Evolutionary conservation across 2,113 vertebrate genomes (phyloP), one percentile per base, ranked within the genome.

Genomic region (Rousettus leschenaultii): DNA sequence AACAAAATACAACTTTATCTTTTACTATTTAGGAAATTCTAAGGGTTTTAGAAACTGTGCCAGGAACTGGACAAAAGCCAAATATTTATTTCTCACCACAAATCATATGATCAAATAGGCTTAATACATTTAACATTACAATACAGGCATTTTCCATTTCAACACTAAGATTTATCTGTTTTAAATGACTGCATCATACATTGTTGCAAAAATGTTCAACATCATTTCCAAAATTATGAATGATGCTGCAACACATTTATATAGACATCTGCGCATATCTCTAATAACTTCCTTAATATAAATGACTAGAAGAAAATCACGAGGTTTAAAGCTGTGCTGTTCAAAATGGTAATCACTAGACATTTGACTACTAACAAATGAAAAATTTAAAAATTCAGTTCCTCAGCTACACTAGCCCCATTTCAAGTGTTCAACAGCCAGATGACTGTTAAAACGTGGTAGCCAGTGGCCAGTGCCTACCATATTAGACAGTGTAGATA

Each of bases 211-310:
- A 68, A 24, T 43, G 30, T 89, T 91, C 79, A 66, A 80, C 24
- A 61, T 28, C 59, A 61, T 57, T 96, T 93, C 63, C 40, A 66
- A 94, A 90, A 84, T 93, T 71, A 93, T 40, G 19, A 66, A 83
- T 48, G 40, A 55, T 57, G 43, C 70, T 91, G 11, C 79, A 70
- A 86, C 0, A 45, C 24, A 74, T 48, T 61, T 82, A 28, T 61
- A 80, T 24, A 35, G 11, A 73, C 6, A 43, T n/a, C 43, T 59
- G 26, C 21, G 4, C 65, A 48, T 9, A 28, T 66, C 9, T 53
- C 51, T 61, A 79, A 26, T 38, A 53, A 86, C 28, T 68, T 92
- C 65, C 28, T 74, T 55, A 85, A 84, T 84, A 88, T 73, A 88
- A 93, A 70, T 12, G 30, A 73, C 18, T 55, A 70, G 18, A 89